Evolutionary conservation across 2,113 vertebrate species (phyloP).

Genomic region (Bos indicus): DNA sequence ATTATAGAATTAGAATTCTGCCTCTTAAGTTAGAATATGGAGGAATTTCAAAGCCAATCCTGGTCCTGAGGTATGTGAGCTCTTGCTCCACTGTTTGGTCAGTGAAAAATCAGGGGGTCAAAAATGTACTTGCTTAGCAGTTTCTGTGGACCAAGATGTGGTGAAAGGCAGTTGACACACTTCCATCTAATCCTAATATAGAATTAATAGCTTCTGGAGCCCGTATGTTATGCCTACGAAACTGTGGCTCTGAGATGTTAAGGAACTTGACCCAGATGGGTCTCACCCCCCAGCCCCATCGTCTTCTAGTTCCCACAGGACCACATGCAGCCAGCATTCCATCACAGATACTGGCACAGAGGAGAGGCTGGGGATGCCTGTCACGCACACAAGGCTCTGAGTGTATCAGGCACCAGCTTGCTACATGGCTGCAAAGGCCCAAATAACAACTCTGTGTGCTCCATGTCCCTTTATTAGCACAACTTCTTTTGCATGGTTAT

Average conservation of each 20-base stretch:
- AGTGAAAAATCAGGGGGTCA: not conserved
- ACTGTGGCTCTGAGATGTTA: not conserved
- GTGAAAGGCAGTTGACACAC: not conserved
- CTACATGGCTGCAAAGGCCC: not conserved
- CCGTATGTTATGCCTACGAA: not conserved
- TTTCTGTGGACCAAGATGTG: not conserved
- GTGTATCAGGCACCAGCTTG: not conserved
- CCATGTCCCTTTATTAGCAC: not conserved
- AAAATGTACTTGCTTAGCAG: not conserved
- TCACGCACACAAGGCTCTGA: not conserved
- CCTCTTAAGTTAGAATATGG: conserved; percentile 2
- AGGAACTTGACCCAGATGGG: not conserved
- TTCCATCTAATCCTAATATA: conserved; percentile 8
- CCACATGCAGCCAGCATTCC: not conserved
- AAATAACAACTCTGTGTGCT: not conserved
- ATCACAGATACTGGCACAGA: not conserved
- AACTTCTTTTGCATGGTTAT: conserved; percentile 22
- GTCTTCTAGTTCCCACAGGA: not conserved
- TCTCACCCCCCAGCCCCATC: not conserved
- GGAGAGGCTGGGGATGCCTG: not conserved
- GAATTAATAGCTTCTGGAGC: not conserved
- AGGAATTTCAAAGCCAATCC: not conserved
- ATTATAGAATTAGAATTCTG: not conserved
- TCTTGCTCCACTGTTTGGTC: not conserved
- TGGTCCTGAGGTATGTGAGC: not conserved